Conservation (phyloP, 23 tunicate genomes). For the Trididemnum clinides region DNA sequence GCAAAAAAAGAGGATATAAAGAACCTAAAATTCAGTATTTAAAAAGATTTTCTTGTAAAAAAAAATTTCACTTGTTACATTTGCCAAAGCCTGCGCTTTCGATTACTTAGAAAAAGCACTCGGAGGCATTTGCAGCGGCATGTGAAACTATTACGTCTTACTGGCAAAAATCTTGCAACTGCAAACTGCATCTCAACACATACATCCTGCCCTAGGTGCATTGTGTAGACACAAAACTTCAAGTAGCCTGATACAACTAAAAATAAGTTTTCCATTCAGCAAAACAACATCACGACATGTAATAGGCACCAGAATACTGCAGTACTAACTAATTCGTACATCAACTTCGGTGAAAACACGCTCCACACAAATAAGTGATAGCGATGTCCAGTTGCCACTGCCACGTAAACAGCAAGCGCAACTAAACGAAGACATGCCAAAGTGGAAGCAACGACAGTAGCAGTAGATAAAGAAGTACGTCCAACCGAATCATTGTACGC, state of each 20-base stretch:
- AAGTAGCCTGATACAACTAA: neutral
- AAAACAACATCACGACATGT: conserved; percentile 20
- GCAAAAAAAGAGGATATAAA: no score
- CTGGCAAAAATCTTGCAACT: no score
- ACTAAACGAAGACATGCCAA: conserved; percentile 52
- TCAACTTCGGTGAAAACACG: conserved; percentile 89
- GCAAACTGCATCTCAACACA: no score
- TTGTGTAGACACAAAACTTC: no score
- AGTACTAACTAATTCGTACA: conserved; percentile 74
- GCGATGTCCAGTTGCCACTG: conserved; percentile 67
- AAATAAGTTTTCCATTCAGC: conserved; percentile 15
- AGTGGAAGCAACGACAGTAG: conserved; percentile 41
- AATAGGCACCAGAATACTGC: conserved; percentile 47
- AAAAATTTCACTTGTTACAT: no score
- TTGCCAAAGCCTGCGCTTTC: no score
- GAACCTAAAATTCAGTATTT: no score
- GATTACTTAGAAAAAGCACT: no score
- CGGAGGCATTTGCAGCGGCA: no score
- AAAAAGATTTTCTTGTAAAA: no score
- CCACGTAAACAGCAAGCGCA: conserved; percentile 59
- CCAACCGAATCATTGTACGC: neutral
- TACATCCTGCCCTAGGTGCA: no score
- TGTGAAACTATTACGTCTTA: no score
- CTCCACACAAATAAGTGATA: conserved; percentile 93
- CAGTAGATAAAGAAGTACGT: neutral